A percentile compares a stretch with the other conserved stretches of the same genome.
phyloP scores from a whole-genome alignment of 2,113 vertebrate species.

The Cynoglossus semilaevis region DNA sequence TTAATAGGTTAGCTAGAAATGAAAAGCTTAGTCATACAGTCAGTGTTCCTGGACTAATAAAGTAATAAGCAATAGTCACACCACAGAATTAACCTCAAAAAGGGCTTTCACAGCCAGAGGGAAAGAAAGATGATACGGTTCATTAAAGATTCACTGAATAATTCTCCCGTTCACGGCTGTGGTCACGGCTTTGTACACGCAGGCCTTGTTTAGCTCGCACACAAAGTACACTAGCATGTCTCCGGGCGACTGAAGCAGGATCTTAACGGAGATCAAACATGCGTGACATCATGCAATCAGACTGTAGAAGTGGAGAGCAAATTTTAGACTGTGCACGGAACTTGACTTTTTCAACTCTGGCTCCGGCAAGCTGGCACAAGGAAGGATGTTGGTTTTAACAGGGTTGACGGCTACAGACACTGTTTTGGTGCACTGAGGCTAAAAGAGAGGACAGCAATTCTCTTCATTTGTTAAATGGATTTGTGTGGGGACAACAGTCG shows the following conservation, averaged over 20 bases:
- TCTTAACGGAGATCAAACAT: constrained; percentile 46
- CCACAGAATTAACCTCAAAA: constrained; percentile 53
- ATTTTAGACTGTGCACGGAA: constrained; percentile 16
- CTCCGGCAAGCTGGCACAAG: neutral
- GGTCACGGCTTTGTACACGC: constrained; percentile 40
- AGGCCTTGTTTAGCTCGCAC: constrained; percentile 43
- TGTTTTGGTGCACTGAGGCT: too few species aligned
- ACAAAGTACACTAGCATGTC: constrained; percentile 40
- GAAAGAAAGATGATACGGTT: constrained; percentile 44
- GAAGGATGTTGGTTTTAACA: too few species aligned
- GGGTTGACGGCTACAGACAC: too few species aligned
- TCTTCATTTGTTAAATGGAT: too few species aligned
- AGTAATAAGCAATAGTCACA: constrained; percentile 54
- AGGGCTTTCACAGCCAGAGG: constrained; percentile 46
- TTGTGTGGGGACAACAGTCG: too few species aligned
- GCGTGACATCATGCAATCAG: constrained; percentile 42
- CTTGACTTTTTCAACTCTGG: constrained; percentile 13
- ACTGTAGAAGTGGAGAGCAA: constrained; percentile 11
- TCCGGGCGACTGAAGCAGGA: constrained; percentile 37
- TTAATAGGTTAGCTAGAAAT: constrained; percentile 51
- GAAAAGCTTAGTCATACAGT: constrained; percentile 50
- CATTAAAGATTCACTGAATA: constrained; percentile 59
- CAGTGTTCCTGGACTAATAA: constrained; percentile 47
- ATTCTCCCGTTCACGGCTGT: constrained; percentile 45
- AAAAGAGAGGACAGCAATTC: too few species aligned